Evolutionary conservation across 2,888 invertebrate genomes (phyloP), one percentile per base, ranked within the genome.

Genomic region (Caenorhabditis panamensis): DNA sequence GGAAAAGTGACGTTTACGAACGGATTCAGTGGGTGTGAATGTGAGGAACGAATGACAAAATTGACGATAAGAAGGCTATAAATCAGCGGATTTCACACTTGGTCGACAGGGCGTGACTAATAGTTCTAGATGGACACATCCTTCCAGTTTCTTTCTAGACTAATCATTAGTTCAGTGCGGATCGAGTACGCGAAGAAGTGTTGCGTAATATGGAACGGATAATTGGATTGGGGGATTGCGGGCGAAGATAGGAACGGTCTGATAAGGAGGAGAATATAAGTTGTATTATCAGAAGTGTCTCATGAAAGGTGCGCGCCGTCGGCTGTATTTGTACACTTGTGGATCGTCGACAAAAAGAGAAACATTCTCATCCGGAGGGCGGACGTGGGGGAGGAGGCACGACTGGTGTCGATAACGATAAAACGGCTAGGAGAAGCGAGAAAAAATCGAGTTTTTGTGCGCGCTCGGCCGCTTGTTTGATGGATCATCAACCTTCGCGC

Each of bases 361-460:
- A 31, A 36, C 18, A 41, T 4, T 9, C 26, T 51, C 58, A 66
- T 58, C 51, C 64, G 41, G 62, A 41, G 28, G 18, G 47, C 56
- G 64, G 26, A 58, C 36, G 63, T 56, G 44, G 58, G 73, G 63
- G 72, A 47, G 62, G 72, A 49, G 72, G 56, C 44, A 51, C 61
- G 63, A 44, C 62, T 63, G 73, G 63, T 63, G 63, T 56, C 73
- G 63, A 73, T 66, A 73, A 73, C 54, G 63, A 72, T 72, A 44
- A 66, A 73, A 66, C 49, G 63, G 56, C 51, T 28, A 53, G 62
- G 44, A 18, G 31, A 64, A 66, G 73, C 73, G 73, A 73, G 73
- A 73, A 73, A 73, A 73, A 73, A 73, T 73, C 73, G 66, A 73
- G 73, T 73, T 73, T 73, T 73, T 73, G 73, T 66, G 20, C 20